A percentile compares a stretch with the other conserved stretches of the same genome.
phyloP scores from a whole-genome alignment of 2,113 vertebrate genomes.

The Nannobrachium achirus region DNA sequence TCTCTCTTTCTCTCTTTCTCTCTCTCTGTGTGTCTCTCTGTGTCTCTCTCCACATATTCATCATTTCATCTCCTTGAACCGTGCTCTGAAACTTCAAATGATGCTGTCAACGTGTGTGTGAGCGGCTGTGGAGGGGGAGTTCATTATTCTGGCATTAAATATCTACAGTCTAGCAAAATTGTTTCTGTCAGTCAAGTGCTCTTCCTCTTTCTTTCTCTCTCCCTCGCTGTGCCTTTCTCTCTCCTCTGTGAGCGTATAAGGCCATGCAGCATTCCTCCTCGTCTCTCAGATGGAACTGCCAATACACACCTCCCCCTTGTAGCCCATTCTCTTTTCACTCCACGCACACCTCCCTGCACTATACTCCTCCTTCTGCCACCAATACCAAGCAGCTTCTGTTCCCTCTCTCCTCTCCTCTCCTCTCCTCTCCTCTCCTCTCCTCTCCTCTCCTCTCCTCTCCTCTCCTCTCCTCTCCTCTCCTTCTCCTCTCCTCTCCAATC shows the following conservation, averaged over 20 bases:
- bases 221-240: conserved; percentile 7
- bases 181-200: conserved; percentile 7
- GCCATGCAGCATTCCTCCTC: conserved; percentile 68
- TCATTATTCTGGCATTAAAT: no score
- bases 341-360: conserved; percentile 31
- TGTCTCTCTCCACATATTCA: conserved; percentile 7
- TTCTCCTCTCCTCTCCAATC: conserved; percentile 16
- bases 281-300: conserved; percentile 69
- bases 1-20: not conserved
- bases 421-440: not conserved
- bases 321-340: conserved; percentile 22
- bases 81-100: conserved; percentile 11
- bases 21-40: conserved; percentile 15
- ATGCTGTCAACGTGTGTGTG: no score
- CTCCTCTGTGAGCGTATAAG: conserved; percentile 25
- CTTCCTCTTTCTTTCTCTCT: conserved; percentile 17
- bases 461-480: not conserved
- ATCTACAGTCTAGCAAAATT: conserved; percentile 1
- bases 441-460: no score
- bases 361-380: conserved; percentile 18
- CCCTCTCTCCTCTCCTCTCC: conserved; percentile 21
- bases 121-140: no score
- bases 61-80: not conserved
- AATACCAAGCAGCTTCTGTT: conserved; percentile 36
- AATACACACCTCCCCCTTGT: conserved; percentile 40